Base-by-base conservation (phyloP, 92 coral and sea anemone species). In the Porites lobata region DNA sequence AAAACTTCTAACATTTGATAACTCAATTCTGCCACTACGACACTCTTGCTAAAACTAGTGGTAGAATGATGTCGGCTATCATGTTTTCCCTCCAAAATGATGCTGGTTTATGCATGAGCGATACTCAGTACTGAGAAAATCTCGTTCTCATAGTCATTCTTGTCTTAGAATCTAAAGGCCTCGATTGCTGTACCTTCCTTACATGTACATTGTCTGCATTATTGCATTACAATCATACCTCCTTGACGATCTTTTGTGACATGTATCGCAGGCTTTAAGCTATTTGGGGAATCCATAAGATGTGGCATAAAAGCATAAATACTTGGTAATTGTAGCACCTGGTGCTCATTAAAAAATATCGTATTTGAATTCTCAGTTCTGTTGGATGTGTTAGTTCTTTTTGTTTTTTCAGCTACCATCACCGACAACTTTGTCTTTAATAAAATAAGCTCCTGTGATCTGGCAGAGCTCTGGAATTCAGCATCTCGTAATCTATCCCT, bases 291-390 rank as follows among this genome's bases (percentile, higher is more conserved):
- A 81, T 93, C 96, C 98, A 98, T 76, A 72, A 98, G 87, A 88
- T 98, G 99, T 9, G 99, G 96, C 99, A 98, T 95, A 65, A 93
- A 91, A 70, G 92, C 94, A 80, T 92, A 98, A 76, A 98, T 95
- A 89, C 99, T 95, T 70, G 99, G 99, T 54, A 95, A 63, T 61
- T 88, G 70, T 2, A 74, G 83, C 17, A 91, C 21, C 20, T 73
- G 62, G 66, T 70, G 65, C 51, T 50, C 69, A 2, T 85, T 72
- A 47, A 76, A 63, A 76, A 85, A 66, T 77, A 66, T 57, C 20
- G 78, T 76, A 15, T 88, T 67, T 5, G 90, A 81, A 51, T 73
- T 73, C 71, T 62, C 15, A 47, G 14, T 32, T 21, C 24, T 50
- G 59, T 19, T 82, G 20, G 69, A 78, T 26, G 56, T 9, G 9